A percentile compares a stretch with the other conserved stretches of the same genome.
Evolutionary conservation across 2,113 vertebrate species (phyloP).

Genomic region (Cheirogaleus medius): DNA sequence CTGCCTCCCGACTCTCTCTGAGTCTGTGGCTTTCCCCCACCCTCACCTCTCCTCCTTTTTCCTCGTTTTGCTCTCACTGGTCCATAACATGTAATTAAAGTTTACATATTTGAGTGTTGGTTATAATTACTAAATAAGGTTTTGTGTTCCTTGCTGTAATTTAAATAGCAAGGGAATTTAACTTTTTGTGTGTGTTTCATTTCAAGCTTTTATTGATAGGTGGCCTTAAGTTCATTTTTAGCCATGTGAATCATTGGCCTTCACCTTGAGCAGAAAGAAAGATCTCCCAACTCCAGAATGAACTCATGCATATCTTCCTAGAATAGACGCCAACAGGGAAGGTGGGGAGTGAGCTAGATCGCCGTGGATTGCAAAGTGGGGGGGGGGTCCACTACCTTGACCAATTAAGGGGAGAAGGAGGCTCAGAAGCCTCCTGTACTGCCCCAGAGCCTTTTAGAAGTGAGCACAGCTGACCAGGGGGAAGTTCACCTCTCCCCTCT

Average conservation of each 20-base stretch:
- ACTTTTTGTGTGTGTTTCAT: constrained; percentile 3
- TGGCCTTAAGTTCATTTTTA: constrained; percentile 57
- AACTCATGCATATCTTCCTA: background rate
- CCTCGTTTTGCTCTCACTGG: constrained; percentile 44
- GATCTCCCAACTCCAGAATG: background rate
- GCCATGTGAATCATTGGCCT: constrained; percentile 50
- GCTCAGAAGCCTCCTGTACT: background rate
- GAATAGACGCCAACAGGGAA: background rate
- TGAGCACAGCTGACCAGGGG: background rate
- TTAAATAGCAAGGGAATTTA: constrained; percentile 48
- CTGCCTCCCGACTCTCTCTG: background rate
- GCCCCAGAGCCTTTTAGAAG: background rate
- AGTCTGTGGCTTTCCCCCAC: background rate
- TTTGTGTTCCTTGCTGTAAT: constrained; percentile 49
- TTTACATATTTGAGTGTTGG: constrained; percentile 32
- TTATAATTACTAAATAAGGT: constrained; percentile 56
- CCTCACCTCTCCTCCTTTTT: background rate
- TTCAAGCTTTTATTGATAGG: constrained; percentile 41
- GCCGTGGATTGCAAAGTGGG: background rate
- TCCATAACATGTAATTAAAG: constrained; percentile 36
- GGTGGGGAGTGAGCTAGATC: background rate
- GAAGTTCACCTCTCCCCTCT: background rate
- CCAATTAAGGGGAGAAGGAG: background rate
- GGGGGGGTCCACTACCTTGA: too few relatives aligned
- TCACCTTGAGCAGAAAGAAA: constrained; percentile 39